Evolutionary conservation across 2,888 invertebrate species (phyloP).

Genomic region (Acleris literana): DNA sequence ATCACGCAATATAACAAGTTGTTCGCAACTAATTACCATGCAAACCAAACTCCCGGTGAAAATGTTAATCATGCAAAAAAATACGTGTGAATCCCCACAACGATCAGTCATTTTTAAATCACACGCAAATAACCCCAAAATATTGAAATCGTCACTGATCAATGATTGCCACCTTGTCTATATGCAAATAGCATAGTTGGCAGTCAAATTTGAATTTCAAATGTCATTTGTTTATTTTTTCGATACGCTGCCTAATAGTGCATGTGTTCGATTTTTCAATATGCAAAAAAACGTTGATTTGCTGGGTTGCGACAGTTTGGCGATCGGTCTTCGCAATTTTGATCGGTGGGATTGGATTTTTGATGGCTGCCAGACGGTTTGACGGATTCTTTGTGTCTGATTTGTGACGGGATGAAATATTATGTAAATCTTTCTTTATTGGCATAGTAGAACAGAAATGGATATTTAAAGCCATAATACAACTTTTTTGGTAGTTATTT

Average conservation of each 20-base stretch:
- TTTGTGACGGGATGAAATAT: conserved; percentile 40
- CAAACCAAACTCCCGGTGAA: conserved; percentile 4
- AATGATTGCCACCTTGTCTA: conserved; percentile 73
- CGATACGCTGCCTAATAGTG: conserved; percentile 70
- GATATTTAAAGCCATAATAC: neutral
- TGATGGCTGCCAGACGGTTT: conserved; percentile 63
- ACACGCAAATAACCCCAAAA: conserved; percentile 52
- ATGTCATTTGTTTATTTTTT: conserved; percentile 75
- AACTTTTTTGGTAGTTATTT: too few relatives aligned
- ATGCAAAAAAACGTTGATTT: conserved; percentile 63
- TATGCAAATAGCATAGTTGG: conserved; percentile 74
- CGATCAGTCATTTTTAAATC: conserved; percentile 49
- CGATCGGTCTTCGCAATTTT: conserved; percentile 47
- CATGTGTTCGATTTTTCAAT: conserved; percentile 53
- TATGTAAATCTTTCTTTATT: conserved; percentile 38
- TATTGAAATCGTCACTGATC: conserved; percentile 71
- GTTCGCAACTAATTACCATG: too few relatives aligned
- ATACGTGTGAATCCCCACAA: conserved; percentile 52
- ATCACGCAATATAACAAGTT: too few relatives aligned
- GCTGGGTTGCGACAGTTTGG: conserved; percentile 49
- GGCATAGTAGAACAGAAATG: conserved; percentile 37
- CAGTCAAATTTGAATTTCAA: conserved; percentile 77
- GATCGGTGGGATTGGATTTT: conserved; percentile 58
- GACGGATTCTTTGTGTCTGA: conserved; percentile 40
- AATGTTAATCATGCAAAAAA: conserved; percentile 29